Base-by-base conservation (phyloP, 2,888 invertebrate species). In the Trisateles emortualis region DNA sequence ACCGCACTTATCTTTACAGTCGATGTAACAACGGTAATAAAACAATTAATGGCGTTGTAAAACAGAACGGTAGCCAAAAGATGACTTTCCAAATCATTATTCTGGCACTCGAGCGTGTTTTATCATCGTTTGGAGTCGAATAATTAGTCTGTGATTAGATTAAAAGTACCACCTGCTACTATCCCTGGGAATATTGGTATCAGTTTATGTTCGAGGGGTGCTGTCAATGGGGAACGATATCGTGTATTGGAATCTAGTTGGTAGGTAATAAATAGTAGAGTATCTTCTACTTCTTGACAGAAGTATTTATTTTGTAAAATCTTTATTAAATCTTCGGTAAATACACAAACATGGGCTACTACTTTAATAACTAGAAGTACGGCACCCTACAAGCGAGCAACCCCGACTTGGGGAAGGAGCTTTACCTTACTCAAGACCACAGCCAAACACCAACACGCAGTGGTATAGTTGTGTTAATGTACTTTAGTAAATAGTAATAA, bases 11-110 rank as follows among this genome's bases (percentile, higher is more conserved):
- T 90, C 88, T 88, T 80, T 81, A 85, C 83, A 78, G 80, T 74
- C 75, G 68, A 83, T 83, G 81, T 84, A 80, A 86, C 81, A 79
- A 76, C 80, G 58, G 71, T 72, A 78, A 86, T 89, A 84, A 88
- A 91, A 90, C 79, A 84, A 88, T 88, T 90, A 89, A 92, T 86
- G 81, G 73, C 73, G 76, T 68, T 78, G 84, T 90, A 81, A 89
- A 90, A 86, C 79, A 71, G 58, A 61, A 81, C 88, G 75, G 88
- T 84, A 84, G 88, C 78, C 66, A 76, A 74, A 69, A 75, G 73
- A 76, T 73, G 77, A 70, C 63, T 72, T 73, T 73, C 63, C 71
- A 70, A 68, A 76, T 72, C 68, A 64, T 71, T 64, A 73, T 68
- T 66, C 52, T 61, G 56, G 64, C 76, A 83, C 84, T 86, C 76